Conservation (phyloP, 2,113 vertebrate species). For the Phycodurus eques region DNA sequence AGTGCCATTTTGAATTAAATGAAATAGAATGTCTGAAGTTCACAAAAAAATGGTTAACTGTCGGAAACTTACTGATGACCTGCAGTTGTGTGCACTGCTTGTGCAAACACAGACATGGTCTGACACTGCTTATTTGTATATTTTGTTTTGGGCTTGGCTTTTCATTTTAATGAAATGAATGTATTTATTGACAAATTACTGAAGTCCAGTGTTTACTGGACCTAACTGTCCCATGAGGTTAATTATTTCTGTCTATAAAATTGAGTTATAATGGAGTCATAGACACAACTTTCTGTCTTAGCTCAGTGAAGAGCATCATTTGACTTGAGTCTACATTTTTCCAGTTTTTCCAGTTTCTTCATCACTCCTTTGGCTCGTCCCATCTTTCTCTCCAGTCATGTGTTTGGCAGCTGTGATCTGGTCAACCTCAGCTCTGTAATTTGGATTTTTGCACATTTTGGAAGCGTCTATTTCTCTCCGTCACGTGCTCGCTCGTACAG, state of each 20-base stretch:
- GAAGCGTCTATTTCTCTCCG: neutral
- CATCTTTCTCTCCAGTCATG: constrained; percentile 15
- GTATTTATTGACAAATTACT: neutral
- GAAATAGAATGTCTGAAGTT: neutral
- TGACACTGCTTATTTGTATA: neutral
- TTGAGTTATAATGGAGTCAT: neutral
- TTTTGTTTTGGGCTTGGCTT: neutral
- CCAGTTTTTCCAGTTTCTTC: constrained; percentile 41
- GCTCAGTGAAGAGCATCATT: neutral
- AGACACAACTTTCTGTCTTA: neutral
- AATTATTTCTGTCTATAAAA: neutral
- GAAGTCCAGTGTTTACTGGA: neutral
- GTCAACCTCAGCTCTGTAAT: constrained; percentile 1
- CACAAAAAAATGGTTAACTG: neutral
- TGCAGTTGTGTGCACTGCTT: too few relatives aligned
- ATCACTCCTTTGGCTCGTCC: constrained; percentile 20
- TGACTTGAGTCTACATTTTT: constrained; percentile 1
- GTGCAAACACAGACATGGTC: too few relatives aligned
- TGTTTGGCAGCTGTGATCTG: constrained; percentile 27
- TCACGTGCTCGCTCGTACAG: constrained; percentile 3
- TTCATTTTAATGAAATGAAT: neutral
- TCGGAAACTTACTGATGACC: neutral
- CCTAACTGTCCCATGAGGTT: neutral
- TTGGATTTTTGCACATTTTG: neutral
- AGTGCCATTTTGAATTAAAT: neutral